Percentiles rank a stretch among this genome's conserved stretches.
phyloP scores from a whole-genome alignment of 2,797 vertebrate genomes.

The Sebastes melanostomus region DNA sequence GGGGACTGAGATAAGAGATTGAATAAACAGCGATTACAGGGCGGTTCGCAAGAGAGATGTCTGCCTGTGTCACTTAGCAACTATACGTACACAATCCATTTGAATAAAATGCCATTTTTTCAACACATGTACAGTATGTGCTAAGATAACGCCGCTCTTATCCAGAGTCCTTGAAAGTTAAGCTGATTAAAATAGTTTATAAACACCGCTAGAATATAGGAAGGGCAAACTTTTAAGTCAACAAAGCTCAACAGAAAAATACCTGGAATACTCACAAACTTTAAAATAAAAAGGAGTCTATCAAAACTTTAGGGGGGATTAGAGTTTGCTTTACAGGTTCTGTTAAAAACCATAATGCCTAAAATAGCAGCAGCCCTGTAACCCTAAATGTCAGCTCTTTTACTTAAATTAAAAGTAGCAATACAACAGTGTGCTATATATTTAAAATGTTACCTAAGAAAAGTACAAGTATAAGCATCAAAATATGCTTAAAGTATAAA shows the following conservation, averaged over 20 bases:
- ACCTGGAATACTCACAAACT: background rate
- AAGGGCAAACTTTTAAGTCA: background rate
- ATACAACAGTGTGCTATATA: background rate
- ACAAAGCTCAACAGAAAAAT: background rate
- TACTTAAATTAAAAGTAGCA: background rate
- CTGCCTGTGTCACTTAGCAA: conserved; percentile 38
- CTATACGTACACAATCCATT: background rate
- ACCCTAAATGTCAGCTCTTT: background rate
- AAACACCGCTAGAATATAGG: background rate
- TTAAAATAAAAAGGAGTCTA: background rate
- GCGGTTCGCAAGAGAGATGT: background rate
- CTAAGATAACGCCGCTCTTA: background rate
- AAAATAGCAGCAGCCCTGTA: background rate
- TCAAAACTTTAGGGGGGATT: background rate
- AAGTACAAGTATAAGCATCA: background rate
- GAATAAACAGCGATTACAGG: conserved; percentile 69
- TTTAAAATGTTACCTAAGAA: too few species aligned
- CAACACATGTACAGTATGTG: conserved; percentile 1
- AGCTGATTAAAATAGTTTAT: background rate
- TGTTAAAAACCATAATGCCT: background rate
- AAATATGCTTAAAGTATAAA: background rate
- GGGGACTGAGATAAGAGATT: conserved; percentile 66
- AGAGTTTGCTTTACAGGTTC: background rate
- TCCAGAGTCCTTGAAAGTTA: conserved; percentile 2
- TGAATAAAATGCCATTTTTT: conserved; percentile 2